Percentiles rank a stretch among this genome's conserved stretches.
These are phyloP conservation scores for Apocheima hispidaria DNA, from an alignment of 2,888 invertebrate genomes.

Conservation along the genomic window DNA sequence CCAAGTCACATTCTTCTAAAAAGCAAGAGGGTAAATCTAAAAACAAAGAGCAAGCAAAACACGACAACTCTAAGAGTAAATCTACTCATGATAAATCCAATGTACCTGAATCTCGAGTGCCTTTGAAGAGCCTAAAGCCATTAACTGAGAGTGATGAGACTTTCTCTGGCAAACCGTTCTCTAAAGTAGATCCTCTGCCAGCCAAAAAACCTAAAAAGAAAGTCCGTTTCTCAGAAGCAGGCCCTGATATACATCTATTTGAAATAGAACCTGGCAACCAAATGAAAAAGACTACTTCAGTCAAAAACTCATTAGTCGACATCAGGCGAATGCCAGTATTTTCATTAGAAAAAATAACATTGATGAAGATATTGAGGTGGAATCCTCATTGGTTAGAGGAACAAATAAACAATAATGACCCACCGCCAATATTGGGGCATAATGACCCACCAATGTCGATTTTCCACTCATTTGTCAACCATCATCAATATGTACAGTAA, in stretches of 20 bases:
- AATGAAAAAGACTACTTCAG: conserved; percentile 70
- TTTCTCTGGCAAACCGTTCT: conserved; percentile 64
- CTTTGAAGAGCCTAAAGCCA: conserved; percentile 64
- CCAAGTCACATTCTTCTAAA: conserved; percentile 13
- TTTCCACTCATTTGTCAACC: conserved; percentile 83
- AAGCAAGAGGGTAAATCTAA: conserved; percentile 32
- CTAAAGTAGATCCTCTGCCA: conserved; percentile 65
- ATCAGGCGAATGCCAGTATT: conserved; percentile 63
- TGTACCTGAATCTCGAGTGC: conserved; percentile 46
- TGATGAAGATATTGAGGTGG: conserved; percentile 88
- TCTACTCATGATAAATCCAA: conserved; percentile 31
- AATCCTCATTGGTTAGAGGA: conserved; percentile 88
- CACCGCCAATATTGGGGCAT: conserved; percentile 85
- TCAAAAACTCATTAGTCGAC: conserved; percentile 64
- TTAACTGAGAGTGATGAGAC: conserved; percentile 58
- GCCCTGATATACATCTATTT: conserved; percentile 62
- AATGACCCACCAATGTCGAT: conserved; percentile 80
- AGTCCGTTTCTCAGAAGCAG: conserved; percentile 67
- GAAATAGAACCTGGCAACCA: conserved; percentile 74
- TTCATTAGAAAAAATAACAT: conserved; percentile 77
- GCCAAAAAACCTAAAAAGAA: conserved; percentile 62
- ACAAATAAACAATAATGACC: conserved; percentile 76
- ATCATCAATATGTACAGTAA: conserved; percentile 87
- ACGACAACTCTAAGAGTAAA: conserved; percentile 19
- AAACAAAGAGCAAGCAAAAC: conserved; percentile 23